A percentile compares a stretch with the other conserved stretches of the same genome.
phyloP scores from a whole-genome alignment of 2,113 vertebrate genomes.

The Turnix velox region DNA sequence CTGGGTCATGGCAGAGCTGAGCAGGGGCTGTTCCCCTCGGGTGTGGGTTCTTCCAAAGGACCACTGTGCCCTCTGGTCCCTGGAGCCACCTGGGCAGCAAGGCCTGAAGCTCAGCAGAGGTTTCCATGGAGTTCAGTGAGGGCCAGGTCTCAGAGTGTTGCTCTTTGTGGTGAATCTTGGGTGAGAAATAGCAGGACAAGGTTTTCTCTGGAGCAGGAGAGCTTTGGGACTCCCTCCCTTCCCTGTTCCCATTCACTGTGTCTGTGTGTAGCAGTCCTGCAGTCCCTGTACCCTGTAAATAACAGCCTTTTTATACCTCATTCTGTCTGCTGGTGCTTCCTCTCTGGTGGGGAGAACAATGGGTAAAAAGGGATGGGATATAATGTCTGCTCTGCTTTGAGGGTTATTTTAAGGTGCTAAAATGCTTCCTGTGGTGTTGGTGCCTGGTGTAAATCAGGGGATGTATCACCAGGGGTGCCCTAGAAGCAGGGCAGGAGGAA shows the following conservation, averaged over 20 bases:
- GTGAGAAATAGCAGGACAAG: fast-evolving
- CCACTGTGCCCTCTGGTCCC: not conserved
- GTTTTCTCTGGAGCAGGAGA: not conserved
- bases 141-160: fast-evolving
- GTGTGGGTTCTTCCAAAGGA: not conserved
- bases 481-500: too few relatives aligned
- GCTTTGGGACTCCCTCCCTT: not conserved
- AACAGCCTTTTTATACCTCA: not conserved
- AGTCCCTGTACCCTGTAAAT: not conserved
- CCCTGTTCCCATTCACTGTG: not conserved
- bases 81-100: too few relatives aligned
- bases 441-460: too few relatives aligned
- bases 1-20: fast-evolving
- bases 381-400: not conserved
- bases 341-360: fast-evolving
- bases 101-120: too few relatives aligned
- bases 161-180: not conserved
- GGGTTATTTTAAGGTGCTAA: too few relatives aligned
- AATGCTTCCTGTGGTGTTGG: too few relatives aligned
- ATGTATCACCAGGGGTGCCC: too few relatives aligned
- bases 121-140: not conserved
- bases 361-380: not conserved
- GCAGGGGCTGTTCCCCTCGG: not conserved
- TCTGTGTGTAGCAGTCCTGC: not conserved
- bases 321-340: not conserved